phyloP scores from a whole-genome alignment of 1,140 invertebrate genomes.

The Drosophila ambigua region DNA sequence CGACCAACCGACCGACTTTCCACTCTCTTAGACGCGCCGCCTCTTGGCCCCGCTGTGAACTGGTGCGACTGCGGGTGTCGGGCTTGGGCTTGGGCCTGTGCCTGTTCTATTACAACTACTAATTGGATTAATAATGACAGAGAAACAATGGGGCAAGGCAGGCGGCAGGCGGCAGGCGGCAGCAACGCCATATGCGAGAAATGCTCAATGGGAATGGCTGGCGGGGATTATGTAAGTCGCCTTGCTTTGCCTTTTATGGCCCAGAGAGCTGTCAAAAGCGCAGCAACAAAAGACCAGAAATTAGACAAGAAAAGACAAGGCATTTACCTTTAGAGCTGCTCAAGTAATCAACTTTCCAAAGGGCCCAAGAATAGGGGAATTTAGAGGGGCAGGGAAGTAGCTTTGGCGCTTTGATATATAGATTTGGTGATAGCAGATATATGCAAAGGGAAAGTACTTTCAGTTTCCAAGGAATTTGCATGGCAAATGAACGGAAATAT shows the following conservation, averaged over 20 bases:
- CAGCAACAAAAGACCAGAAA: slow-evolving; percentile 27
- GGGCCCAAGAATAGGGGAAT: neutral
- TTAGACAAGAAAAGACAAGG: slow-evolving; percentile 42
- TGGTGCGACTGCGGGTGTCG: neutral
- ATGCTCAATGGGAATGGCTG: slow-evolving; percentile 42
- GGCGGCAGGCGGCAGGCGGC: neutral
- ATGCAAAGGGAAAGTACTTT: too few species aligned
- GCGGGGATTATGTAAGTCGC: slow-evolving; percentile 63
- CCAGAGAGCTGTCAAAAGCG: slow-evolving; percentile 44
- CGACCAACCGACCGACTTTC: neutral
- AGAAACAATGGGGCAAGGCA: slow-evolving; percentile 57
- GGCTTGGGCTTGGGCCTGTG: slow-evolving; percentile 16
- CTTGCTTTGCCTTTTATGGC: slow-evolving; percentile 37
- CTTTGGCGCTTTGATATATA: too few species aligned
- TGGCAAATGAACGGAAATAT: too few species aligned
- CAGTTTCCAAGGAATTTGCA: too few species aligned
- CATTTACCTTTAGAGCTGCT: slow-evolving; percentile 17
- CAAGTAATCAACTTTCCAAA: slow-evolving; percentile 43
- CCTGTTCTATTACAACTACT: slow-evolving; percentile 58
- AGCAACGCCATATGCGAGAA: slow-evolving; percentile 50
- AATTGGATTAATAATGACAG: slow-evolving; percentile 78
- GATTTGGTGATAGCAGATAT: too few species aligned
- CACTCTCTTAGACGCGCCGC: neutral
- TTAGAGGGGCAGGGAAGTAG: too few species aligned
- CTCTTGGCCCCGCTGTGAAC: too few species aligned